Evolutionary conservation across 2,888 invertebrate genomes (phyloP).

Genomic region (Vesta saturnalis): DNA sequence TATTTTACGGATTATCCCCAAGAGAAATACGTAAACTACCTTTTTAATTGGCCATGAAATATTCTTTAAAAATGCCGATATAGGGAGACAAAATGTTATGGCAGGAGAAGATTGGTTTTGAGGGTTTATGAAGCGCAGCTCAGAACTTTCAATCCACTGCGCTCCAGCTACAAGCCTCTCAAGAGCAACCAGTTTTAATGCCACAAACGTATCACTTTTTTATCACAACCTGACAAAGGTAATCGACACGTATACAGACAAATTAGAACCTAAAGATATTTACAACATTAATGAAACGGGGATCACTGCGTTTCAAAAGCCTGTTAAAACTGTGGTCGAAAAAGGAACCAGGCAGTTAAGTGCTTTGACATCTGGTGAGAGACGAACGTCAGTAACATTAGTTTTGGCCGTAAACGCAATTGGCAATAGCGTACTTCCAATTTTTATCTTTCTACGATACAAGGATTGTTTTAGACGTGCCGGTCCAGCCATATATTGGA

Average conservation of each 20-base stretch:
- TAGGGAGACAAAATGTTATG: not conserved
- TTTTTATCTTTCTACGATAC: slow-evolving; percentile 27
- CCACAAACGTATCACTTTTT: slow-evolving; percentile 10
- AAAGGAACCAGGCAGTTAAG: slow-evolving; percentile 53
- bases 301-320: slow-evolving; percentile 57
- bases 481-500: slow-evolving; percentile 37
- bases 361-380: slow-evolving; percentile 50
- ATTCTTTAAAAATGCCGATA: not conserved
- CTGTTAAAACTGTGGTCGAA: slow-evolving; percentile 48
- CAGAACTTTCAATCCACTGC: too few species aligned
- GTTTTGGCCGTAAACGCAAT: slow-evolving; percentile 45
- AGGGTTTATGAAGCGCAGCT: slow-evolving; percentile 12
- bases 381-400: slow-evolving; percentile 48
- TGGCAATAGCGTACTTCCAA: slow-evolving; percentile 49
- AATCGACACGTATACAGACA: slow-evolving; percentile 43
- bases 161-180: too few species aligned
- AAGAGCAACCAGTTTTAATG: slow-evolving; percentile 22
- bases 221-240: slow-evolving; percentile 28
- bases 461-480: slow-evolving; percentile 37
- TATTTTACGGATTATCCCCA: too few species aligned
- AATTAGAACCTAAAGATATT: slow-evolving; percentile 50
- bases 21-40: slow-evolving; percentile 6
- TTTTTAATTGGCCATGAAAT: slow-evolving; percentile 12
- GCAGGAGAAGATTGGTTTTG: slow-evolving; percentile 13
- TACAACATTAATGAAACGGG: slow-evolving; percentile 58